Percentiles rank a stretch among this genome's conserved stretches.
Evolutionary conservation across 1,140 invertebrate species (phyloP).

Genomic region (Copidosoma floridanum): DNA sequence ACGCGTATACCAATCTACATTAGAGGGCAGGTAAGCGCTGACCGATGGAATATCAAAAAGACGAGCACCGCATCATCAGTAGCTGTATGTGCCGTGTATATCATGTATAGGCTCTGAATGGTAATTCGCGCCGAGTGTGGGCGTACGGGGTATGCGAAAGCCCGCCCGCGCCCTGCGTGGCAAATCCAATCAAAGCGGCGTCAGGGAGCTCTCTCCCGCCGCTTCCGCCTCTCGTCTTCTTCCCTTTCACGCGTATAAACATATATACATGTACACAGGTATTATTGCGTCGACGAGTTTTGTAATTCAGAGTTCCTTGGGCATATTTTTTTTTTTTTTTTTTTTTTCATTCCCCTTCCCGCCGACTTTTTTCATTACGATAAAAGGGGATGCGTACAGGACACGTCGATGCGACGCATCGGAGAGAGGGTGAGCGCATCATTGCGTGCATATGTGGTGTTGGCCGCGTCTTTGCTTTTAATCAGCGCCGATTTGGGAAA

Average conservation of each 20-base stretch:
- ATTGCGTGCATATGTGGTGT: too few species aligned
- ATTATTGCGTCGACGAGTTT: too few species aligned
- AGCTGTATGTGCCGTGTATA: too few species aligned
- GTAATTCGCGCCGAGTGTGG: constrained; percentile 43
- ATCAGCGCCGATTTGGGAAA: constrained; percentile 18
- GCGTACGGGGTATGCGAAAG: constrained; percentile 37
- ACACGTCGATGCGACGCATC: background rate
- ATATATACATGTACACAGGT: constrained; percentile 18
- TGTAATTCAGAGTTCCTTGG: too few species aligned
- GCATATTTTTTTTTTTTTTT: background rate
- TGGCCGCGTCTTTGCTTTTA: background rate
- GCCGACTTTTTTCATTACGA: constrained; percentile 14
- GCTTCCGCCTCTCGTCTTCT: constrained; percentile 27
- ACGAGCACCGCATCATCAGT: too few species aligned
- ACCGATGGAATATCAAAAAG: too few species aligned
- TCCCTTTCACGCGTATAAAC: background rate
- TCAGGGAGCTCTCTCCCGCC: constrained; percentile 3
- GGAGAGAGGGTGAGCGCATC: too few species aligned
- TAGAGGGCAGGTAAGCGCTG: too few species aligned
- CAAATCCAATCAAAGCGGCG: constrained; percentile 50
- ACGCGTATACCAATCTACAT: too few species aligned
- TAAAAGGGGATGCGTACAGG: too few species aligned
- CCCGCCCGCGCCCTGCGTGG: constrained; percentile 41
- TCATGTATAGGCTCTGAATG: constrained; percentile 28
- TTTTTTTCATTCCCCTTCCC: constrained; percentile 1